Base-by-base conservation (phyloP, 2,888 invertebrate genomes). In the Oscheius sp. region DNA sequence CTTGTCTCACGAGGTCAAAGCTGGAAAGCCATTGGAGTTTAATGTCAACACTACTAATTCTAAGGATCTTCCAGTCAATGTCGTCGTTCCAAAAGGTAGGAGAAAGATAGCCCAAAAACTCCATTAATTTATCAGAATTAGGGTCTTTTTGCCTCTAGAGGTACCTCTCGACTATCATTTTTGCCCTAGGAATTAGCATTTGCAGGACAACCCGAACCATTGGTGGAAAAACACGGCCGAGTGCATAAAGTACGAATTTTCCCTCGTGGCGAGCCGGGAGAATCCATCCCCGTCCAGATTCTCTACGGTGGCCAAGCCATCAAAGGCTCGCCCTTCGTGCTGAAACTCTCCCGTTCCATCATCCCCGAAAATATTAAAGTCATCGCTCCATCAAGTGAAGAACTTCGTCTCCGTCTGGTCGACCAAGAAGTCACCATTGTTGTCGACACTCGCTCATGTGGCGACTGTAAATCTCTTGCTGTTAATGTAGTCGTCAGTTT, bases 381-480 rank as follows among this genome's bases (percentile, higher is more conserved):
- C 4, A 23, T 34, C 5, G n/a, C n/a, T n/a, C n/a, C n/a, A n/a
- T n/a, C 27, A 31, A 27, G 12, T 52, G 12, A n/a, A n/a, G n/a
- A n/a, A n/a, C n/a, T n/a, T n/a, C 17, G 34, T 4, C 34, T 55
- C 6, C 55, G 34, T 1, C 27, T 53, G 20, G 77, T 74, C n/a
- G 73, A 71, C 6, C 66, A 70, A 23, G 74, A 76, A 15, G 75
- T 69, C 25, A 71, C 70, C 29, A 61, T 79, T 15, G 69, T 71
- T 37, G 65, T 80, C 46, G 78, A 80, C 48, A 71, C 72, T 33
- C 69, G 71, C 8, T 70, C 77, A 1, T 77, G 77, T 58, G 80
- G 80, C 46, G 57, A 72, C 15, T 72, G 74, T 23, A 72, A 71
- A 37, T 55, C 70, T 12, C 46, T 77, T 33, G 69, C 66, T 46